Conservation (phyloP, 1,140 invertebrate genomes). For the Kradibia gibbosae region DNA sequence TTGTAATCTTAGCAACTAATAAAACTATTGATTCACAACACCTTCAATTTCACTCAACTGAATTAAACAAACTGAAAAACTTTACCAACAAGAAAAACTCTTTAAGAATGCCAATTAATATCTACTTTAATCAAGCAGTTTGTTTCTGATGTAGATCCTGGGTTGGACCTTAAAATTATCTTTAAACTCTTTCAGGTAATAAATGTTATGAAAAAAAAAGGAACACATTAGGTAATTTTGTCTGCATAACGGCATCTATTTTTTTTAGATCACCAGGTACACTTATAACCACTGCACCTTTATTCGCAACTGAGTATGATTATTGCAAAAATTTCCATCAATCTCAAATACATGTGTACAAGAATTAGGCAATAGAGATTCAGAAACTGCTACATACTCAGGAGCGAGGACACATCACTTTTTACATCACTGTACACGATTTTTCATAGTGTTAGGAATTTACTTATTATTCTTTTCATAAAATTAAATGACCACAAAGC, state of each 20-base stretch:
- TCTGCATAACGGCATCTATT: constrained; percentile 71
- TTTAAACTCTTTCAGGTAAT: constrained; percentile 58
- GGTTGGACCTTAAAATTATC: constrained; percentile 10
- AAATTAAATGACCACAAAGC: constrained; percentile 60
- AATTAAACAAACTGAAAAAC: constrained; percentile 44
- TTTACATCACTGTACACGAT: constrained; percentile 71
- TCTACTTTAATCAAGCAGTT: not conserved
- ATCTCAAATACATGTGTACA: constrained; percentile 48
- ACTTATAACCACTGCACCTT: constrained; percentile 69
- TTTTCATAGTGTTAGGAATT: constrained; percentile 54
- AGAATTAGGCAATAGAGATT: constrained; percentile 51
- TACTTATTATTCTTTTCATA: constrained; percentile 47
- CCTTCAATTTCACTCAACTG: constrained; percentile 44
- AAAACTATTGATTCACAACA: constrained; percentile 48
- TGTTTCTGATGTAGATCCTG: not conserved
- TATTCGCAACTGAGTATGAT: constrained; percentile 60
- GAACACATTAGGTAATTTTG: constrained; percentile 60
- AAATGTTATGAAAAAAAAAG: constrained; percentile 62
- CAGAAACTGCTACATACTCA: constrained; percentile 57
- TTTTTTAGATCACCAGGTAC: constrained; percentile 67
- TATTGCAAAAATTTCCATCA: constrained; percentile 39
- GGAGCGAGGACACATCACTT: constrained; percentile 69
- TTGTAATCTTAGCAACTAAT: constrained; percentile 30
- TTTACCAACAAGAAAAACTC: constrained; percentile 21
- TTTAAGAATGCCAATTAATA: constrained; percentile 13